Conservation (phyloP, 2,797 vertebrate genomes). For the Sebastes hopkinsi region DNA sequence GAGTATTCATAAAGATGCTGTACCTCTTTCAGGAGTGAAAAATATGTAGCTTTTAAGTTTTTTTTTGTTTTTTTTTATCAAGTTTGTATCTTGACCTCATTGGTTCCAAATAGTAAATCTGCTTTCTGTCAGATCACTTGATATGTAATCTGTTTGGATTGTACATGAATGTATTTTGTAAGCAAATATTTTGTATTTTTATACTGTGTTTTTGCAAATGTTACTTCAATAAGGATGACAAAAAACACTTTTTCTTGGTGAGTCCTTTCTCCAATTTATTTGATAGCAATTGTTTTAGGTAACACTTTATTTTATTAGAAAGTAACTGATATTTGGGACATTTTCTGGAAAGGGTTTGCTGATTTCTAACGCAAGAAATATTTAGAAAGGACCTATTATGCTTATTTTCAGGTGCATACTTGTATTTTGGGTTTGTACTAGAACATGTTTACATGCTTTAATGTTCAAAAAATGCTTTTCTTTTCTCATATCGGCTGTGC, state of each 20-base stretch:
- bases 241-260: not conserved
- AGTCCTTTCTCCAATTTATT: not conserved
- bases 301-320: not conserved
- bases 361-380: not conserved
- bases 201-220: slow-evolving; percentile 53
- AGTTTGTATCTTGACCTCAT: slow-evolving; percentile 38
- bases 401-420: not conserved
- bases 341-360: not conserved
- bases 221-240: slow-evolving; percentile 30
- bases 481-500: too few species aligned
- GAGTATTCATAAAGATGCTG: slow-evolving; percentile 30
- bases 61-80: not conserved
- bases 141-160: slow-evolving; percentile 50
- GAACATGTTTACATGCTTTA: too few species aligned
- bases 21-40: slow-evolving; percentile 16
- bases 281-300: not conserved
- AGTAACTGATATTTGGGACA: not conserved
- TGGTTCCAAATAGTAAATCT: slow-evolving; percentile 24
- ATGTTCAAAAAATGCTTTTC: too few species aligned
- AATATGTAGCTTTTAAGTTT: not conserved
- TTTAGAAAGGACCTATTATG: not conserved
- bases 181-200: slow-evolving; percentile 70
- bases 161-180: slow-evolving; percentile 72
- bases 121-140: slow-evolving; percentile 30
- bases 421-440: too few species aligned